Evolutionary conservation across 2,888 invertebrate genomes (phyloP).

Genomic region (Mesorhabditis spiculigera): DNA sequence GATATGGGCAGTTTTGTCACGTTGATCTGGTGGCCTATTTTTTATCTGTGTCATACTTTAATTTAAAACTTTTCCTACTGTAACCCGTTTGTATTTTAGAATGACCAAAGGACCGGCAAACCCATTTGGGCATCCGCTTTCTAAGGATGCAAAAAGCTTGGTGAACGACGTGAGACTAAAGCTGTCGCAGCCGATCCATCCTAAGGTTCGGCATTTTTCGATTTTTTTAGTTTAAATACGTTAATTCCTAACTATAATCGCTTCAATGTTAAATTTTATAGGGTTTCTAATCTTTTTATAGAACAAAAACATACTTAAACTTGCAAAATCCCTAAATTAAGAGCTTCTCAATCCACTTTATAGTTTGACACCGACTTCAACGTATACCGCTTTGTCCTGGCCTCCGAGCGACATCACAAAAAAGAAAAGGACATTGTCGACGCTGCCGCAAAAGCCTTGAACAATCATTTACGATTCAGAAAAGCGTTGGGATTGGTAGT

Average conservation of each 20-base stretch:
- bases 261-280: background rate
- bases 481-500: slow-evolving; percentile 48
- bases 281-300: background rate
- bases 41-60: no score
- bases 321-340: background rate
- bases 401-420: slow-evolving; percentile 42
- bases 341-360: background rate
- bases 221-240: background rate
- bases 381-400: slow-evolving; percentile 55
- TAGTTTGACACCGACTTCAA: slow-evolving; percentile 58
- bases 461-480: slow-evolving; percentile 53
- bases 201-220: slow-evolving; percentile 32
- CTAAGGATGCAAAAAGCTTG: slow-evolving; percentile 41
- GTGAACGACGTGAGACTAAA: slow-evolving; percentile 48
- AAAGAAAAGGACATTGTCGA: slow-evolving; percentile 51
- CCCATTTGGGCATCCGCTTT: slow-evolving; percentile 46
- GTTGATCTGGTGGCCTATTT: no score
- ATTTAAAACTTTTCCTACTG: no score
- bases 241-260: no score
- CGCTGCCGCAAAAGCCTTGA: slow-evolving; percentile 45
- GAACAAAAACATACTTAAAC: background rate
- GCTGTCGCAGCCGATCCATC: slow-evolving; percentile 47
- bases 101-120: slow-evolving; percentile 26
- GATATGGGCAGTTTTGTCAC: no score
- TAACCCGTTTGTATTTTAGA: background rate